Conservation (phyloP, 2,888 invertebrate species). For the Nemapogon koenigi region DNA sequence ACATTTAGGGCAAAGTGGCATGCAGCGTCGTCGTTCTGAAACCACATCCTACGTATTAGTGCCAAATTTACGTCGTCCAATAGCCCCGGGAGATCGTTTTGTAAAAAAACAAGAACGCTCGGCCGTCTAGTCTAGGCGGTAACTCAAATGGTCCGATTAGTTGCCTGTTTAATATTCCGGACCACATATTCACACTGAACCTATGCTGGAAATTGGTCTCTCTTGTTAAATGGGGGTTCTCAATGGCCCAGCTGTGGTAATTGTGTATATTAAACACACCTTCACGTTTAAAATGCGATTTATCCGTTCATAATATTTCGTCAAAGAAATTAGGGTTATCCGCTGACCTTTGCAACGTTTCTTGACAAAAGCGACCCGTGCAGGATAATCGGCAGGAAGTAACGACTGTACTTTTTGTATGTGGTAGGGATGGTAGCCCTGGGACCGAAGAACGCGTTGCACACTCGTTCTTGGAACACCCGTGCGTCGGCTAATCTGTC, state of each 20-base stretch:
- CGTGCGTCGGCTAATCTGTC: background rate
- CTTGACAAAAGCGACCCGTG: conserved; percentile 13
- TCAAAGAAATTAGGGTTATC: conserved; percentile 17
- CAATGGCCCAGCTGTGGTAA: conserved; percentile 14
- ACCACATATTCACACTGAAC: conserved; percentile 14
- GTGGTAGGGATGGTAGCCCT: conserved; percentile 15
- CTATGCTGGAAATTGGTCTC: conserved; percentile 10
- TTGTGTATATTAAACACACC: conserved; percentile 20
- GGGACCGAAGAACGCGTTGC: conserved; percentile 10
- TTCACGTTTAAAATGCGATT: conserved; percentile 17
- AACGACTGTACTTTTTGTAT: conserved; percentile 15
- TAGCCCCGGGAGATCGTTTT: conserved; percentile 3
- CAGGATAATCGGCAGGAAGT: conserved; percentile 8
- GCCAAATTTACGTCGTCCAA: conserved; percentile 2
- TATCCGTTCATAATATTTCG: conserved; percentile 19
- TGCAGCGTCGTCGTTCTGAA: background rate
- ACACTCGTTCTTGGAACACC: conserved; percentile 6
- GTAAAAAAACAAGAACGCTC: too few relatives aligned
- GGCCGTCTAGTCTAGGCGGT: too few relatives aligned
- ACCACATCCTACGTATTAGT: background rate
- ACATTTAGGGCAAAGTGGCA: background rate
- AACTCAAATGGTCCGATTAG: conserved; percentile 1
- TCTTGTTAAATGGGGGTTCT: conserved; percentile 12
- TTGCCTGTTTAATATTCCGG: conserved; percentile 10
- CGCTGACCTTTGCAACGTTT: conserved; percentile 13